phyloP scores from a whole-genome alignment of 1,140 invertebrate species.

The Leptonema lineaticorne region DNA sequence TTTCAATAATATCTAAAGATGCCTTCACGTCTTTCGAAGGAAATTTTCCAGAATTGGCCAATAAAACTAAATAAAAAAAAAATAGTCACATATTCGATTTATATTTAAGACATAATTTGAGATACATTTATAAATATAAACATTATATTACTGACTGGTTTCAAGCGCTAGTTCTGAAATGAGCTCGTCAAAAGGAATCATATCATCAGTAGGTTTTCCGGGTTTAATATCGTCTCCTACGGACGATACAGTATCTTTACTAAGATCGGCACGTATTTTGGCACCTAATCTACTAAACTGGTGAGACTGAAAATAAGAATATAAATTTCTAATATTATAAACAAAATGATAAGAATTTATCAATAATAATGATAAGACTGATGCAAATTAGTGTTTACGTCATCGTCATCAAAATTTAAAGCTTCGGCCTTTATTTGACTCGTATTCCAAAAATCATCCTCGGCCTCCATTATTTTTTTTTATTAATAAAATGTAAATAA shows the following conservation, averaged over 20 bases:
- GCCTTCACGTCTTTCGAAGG: slow-evolving; percentile 2
- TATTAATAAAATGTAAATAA: too few species aligned
- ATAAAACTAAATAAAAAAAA: slow-evolving; percentile 26
- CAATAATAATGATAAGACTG: background rate
- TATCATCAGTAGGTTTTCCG: slow-evolving; percentile 11
- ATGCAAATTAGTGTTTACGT: slow-evolving; percentile 18
- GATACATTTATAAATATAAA: background rate
- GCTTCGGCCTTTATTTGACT: slow-evolving; percentile 36
- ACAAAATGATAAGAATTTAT: background rate
- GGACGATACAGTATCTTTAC: slow-evolving; percentile 23
- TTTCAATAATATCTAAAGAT: background rate
- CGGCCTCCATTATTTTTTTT: slow-evolving; percentile 27
- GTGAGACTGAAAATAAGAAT: slow-evolving; percentile 24
- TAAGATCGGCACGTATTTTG: slow-evolving; percentile 36
- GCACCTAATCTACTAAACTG: slow-evolving; percentile 39
- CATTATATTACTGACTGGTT: slow-evolving; percentile 29
- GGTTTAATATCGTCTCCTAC: slow-evolving; percentile 17
- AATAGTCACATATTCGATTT: background rate
- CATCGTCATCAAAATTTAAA: slow-evolving; percentile 39
- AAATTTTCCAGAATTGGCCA: slow-evolving; percentile 30
- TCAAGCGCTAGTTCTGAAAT: slow-evolving; percentile 35
- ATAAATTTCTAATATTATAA: background rate
- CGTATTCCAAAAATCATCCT: slow-evolving; percentile 39
- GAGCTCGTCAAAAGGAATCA: slow-evolving; percentile 27
- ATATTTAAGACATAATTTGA: background rate